Evolutionary conservation across 2,888 invertebrate species (phyloP), one percentile per base, ranked within the genome.

Genomic region (Stenichneumon culpator): DNA sequence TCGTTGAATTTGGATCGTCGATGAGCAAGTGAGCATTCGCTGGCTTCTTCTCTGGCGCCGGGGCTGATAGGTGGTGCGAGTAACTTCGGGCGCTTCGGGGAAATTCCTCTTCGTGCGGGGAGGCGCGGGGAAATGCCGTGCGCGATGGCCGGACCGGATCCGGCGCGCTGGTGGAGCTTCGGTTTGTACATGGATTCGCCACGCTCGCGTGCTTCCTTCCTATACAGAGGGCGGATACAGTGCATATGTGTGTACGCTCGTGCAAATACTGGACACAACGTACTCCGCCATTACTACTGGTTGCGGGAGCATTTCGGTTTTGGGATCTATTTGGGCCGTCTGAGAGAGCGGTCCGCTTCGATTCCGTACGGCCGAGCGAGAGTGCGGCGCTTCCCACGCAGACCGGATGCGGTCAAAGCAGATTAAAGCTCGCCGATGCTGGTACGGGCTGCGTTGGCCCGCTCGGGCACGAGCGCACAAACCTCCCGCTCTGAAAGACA

Each of bases 371-470:
- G 63, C 39, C 72, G 28, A 88, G 88, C 89, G 88, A 87, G 89
- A 89, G 87, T 88, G 90, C 87, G 84, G 89, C 88, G 89, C 88
- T 90, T 90, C 90, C 89, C 90, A 89, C 89, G 89, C 83, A 86
- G 88, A 88, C 90, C 88, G 88, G 88, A 90, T 89, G 89, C 87
- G 88, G 84, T 89, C 50, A 89, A 89, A 90, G 90, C 88, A 90
- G 90, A 90, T 90, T 90, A 90, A 90, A 90, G 89, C 87, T 88
- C 89, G 90, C 89, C 90, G 88, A 86, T 83, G 68, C 32, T 54
- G 54, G 54, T 65, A 77, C 70, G 39, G 63, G 63, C 54, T 44
- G 54, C 28, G 68, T 39, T 74, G 44, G 44, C 63, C 52, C 68
- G 54, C 14, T 47, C 39, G 36, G 36, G 16, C 2, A 47, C 47